A percentile compares a stretch with the other conserved stretches of the same genome.
phyloP scores from a whole-genome alignment of 2,113 vertebrate species.

The Plecotus auritus region DNA sequence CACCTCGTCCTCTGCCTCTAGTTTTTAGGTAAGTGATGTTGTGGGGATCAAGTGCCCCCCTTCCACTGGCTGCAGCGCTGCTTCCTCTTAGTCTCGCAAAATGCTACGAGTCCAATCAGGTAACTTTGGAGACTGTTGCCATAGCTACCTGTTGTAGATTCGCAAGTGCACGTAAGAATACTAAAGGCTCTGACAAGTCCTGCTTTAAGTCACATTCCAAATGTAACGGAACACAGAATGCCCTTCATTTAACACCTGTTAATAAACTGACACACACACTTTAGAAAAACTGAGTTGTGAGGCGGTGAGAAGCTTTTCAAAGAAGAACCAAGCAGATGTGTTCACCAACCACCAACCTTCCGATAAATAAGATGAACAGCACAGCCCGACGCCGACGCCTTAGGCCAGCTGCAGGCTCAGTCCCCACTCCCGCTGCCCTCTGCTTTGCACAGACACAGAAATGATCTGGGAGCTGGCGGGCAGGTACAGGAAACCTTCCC shows the following conservation, averaged over 20 bases:
- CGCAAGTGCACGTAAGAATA: neutral
- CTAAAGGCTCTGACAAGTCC: neutral
- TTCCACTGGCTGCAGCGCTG: neutral
- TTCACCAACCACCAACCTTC: neutral
- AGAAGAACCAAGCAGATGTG: neutral
- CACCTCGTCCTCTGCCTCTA: neutral
- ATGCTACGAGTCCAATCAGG: neutral
- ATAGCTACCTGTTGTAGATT: neutral
- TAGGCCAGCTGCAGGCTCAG: neutral
- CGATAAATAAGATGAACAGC: neutral
- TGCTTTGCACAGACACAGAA: neutral
- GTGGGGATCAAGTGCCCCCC: neutral
- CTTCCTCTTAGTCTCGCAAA: neutral
- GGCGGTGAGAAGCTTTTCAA: neutral
- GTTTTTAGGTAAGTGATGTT: neutral
- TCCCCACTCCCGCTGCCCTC: neutral
- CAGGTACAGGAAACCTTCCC: neutral
- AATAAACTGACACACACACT: neutral
- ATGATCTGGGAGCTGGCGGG: neutral
- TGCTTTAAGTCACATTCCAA: neutral
- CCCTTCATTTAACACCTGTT: neutral
- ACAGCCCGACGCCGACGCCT: neutral
- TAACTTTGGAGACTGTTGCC: neutral
- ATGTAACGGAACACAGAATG: neutral
- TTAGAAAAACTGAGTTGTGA: neutral